Evolutionary conservation across 2,113 vertebrate genomes (phyloP), one percentile per base, ranked within the genome.

Genomic region (Mobula hypostoma): DNA sequence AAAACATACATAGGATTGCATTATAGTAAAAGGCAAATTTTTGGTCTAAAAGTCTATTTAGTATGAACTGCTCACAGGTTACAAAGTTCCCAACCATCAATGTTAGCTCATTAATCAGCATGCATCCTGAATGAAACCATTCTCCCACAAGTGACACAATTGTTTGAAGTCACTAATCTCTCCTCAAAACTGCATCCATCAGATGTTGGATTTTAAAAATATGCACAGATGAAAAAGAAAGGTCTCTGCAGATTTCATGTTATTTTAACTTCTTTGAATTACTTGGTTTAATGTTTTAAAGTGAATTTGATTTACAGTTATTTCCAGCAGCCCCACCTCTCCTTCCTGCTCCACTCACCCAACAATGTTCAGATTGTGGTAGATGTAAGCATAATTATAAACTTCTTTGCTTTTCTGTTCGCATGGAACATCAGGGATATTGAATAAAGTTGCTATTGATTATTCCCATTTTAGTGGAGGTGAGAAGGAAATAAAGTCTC

Each of bases 51-150:
- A 72, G 32, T 72, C 32, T 72, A 92, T 40, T 92, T 92, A 74
- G 68, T 48, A 93, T 56, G 74, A 93, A 93, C 36, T 14, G 36
- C 12, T 21, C 24, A 56, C 70, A 56, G 68, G 68, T 74, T 48
- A 74, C 90, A 48, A 93, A 93, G 91, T 74, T 93, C 91, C 91
- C 91, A 74, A 74, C 68, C 36, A 29, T 93, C 91, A 93, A 74
- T 74, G 90, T 40, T 72, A 66, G 32, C 66, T 72, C 66, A 72
- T 92, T 72, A 72, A 72, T 92, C 90, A 92, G 66, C n/a, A 29
- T 5, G 40, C 91, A 93, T 74, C 40, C 68, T 74, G 91, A 93
- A 93, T 93, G 68, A 74, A 93, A 56, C 91, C 68, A 76, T 93
- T 93, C 91, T 93, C 70, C 74, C 36, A 29, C 36, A 93, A 93